Base-by-base conservation (phyloP, 2,888 invertebrate genomes). In the Heliconius ethilla region DNA sequence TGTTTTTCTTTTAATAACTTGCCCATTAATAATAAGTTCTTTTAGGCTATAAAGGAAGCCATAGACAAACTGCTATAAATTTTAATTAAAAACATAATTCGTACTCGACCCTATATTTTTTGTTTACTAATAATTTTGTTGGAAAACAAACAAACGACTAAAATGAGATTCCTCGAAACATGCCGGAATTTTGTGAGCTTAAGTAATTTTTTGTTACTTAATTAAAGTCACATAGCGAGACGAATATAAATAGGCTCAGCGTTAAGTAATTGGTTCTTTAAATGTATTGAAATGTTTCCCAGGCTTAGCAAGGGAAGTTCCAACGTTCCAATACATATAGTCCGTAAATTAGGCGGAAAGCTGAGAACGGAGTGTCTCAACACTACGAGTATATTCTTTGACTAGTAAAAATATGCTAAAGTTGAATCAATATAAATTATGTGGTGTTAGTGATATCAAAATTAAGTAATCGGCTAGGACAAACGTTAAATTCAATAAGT, bases 221-320 rank as follows among this genome's bases (percentile, higher is more conserved):
- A 72, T 72, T 72, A 72, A 72, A 72, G 33, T 33, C 55, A 33
- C 69, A 33, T 29, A 55, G 33, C 59, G n/a, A 59, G 59, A 72
- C 33, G 72, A 37, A 55, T 59, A 72, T 25, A 72, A 72, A 72
- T 72, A 15, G 33, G 33, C 72, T 37, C 59, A 13, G 9, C 59
- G 33, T 25, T 72, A 72, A 72, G 72, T 72, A 59, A 72, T 72
- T 72, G 59, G 59, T 59, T 59, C 33, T 59, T 72, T 59, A 25
- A 72, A 37, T 33, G 72, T 59, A 59, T 59, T 55, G n/a, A 72
- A 69, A 45, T 40, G 25, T 69, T 25, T 25, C 15, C 0, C n/a
- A 4, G 18, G 7, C 40, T 13, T 40, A 7, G 25, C 5, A n/a
- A 2, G 1, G 13, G 7, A 15, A 15, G 18, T 25, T 18, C 4